phyloP scores from a whole-genome alignment of 1,140 invertebrate species.

The Papilio helenus region DNA sequence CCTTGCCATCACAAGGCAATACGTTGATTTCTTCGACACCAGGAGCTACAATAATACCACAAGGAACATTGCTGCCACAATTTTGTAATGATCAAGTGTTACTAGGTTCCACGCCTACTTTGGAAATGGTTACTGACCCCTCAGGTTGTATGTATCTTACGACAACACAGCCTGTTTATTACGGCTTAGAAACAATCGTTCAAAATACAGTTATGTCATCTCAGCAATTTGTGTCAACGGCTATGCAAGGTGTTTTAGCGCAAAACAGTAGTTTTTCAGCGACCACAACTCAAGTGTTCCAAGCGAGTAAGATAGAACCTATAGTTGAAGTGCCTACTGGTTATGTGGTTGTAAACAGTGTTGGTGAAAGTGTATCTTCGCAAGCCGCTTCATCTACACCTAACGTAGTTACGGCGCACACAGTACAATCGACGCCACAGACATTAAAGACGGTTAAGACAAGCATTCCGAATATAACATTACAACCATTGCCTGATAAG shows the following conservation, averaged over 20 bases:
- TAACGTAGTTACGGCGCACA: slow-evolving; percentile 72
- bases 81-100: slow-evolving; percentile 86
- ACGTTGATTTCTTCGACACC: slow-evolving; percentile 74
- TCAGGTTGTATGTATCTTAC: slow-evolving; percentile 88
- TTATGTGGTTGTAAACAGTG: slow-evolving; percentile 88
- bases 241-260: slow-evolving; percentile 89
- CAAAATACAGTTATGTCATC: slow-evolving; percentile 94
- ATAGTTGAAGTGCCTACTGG: slow-evolving; percentile 88
- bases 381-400: slow-evolving; percentile 66
- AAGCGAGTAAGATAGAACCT: slow-evolving; percentile 92
- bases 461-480: slow-evolving; percentile 76
- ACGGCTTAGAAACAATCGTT: slow-evolving; percentile 91
- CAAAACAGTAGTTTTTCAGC: slow-evolving; percentile 91
- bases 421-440: slow-evolving; percentile 71
- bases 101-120: slow-evolving; percentile 85
- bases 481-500: slow-evolving; percentile 80
- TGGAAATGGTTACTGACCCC: slow-evolving; percentile 88
- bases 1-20: slow-evolving; percentile 76
- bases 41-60: slow-evolving; percentile 81
- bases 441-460: slow-evolving; percentile 75
- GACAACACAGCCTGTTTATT: slow-evolving; percentile 88
- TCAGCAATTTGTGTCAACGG: slow-evolving; percentile 90
- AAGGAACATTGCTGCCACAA: slow-evolving; percentile 87
- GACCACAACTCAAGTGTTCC: slow-evolving; percentile 91
- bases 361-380: slow-evolving; percentile 71